phyloP scores from a whole-genome alignment of 2,888 invertebrate genomes.

The Drepanosiphum platanoidis region DNA sequence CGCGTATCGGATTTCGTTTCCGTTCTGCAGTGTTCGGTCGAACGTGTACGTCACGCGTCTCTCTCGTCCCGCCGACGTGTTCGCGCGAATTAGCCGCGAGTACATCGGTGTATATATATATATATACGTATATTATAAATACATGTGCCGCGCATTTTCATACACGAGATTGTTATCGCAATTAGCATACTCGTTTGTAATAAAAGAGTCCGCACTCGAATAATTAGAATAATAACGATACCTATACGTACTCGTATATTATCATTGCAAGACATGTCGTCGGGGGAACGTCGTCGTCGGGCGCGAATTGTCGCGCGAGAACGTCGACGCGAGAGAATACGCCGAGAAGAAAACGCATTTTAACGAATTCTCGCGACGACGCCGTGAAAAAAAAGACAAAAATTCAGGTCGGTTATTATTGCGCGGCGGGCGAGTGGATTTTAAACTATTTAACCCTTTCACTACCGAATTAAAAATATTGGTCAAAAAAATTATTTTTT shows the following conservation, averaged over 20 bases:
- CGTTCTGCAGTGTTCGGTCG: not conserved
- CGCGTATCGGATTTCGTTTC: not conserved
- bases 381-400: no score
- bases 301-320: no score
- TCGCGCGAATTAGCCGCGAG: not conserved
- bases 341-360: not conserved
- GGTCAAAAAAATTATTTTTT: no score
- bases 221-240: constrained; percentile 44
- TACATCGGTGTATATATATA: no score
- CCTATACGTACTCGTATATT: not conserved
- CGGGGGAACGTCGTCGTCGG: not conserved
- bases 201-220: constrained; percentile 31
- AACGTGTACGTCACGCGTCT: no score
- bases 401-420: no score
- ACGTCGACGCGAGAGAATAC: no score
- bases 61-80: no score
- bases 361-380: constrained; percentile 1
- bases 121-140: not conserved
- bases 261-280: not conserved
- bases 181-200: constrained; percentile 58
- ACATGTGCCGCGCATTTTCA: not conserved
- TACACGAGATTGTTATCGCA: constrained; percentile 47
- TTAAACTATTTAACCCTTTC: no score
- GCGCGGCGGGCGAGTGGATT: no score
- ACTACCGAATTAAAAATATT: no score